Conservation (phyloP, 2,888 invertebrate species). For the Tuta absoluta region DNA sequence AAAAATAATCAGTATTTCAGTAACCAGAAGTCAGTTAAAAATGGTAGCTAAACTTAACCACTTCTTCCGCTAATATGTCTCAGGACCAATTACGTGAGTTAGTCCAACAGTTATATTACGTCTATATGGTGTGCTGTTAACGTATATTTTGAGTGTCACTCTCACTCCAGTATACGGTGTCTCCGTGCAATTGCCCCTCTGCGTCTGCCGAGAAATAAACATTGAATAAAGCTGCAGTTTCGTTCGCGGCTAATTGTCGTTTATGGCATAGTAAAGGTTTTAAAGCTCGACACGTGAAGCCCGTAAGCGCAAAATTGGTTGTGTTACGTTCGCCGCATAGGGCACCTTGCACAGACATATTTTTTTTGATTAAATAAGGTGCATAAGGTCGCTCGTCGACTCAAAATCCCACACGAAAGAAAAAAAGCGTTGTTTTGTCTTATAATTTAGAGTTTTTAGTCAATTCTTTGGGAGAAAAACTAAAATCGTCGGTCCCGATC, state of each 20-base stretch:
- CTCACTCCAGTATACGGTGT: neutral
- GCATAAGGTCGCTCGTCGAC: too few species aligned
- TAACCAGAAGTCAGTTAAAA: too few species aligned
- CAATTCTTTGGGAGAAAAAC: too few species aligned
- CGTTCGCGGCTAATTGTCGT: slow-evolving; percentile 28
- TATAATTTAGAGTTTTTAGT: too few species aligned
- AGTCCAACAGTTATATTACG: neutral
- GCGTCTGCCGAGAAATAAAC: slow-evolving; percentile 35
- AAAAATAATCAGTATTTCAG: too few species aligned
- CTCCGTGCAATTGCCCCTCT: neutral
- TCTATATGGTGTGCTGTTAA: neutral
- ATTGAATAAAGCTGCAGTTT: slow-evolving; percentile 23
- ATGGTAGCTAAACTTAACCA: too few species aligned
- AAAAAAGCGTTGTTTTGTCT: too few species aligned
- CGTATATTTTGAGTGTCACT: neutral
- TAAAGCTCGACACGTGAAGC: slow-evolving; percentile 38
- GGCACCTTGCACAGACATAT: too few species aligned
- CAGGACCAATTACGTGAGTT: neutral
- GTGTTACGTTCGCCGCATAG: slow-evolving; percentile 37
- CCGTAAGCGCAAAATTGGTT: slow-evolving; percentile 45
- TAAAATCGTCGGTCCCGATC: too few species aligned
- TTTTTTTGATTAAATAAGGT: too few species aligned
- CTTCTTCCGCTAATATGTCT: neutral
- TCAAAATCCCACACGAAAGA: too few species aligned
- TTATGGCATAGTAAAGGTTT: slow-evolving; percentile 21